Evolutionary conservation across 2,113 vertebrate species (phyloP).

Genomic region (Etheostoma cragini): DNA sequence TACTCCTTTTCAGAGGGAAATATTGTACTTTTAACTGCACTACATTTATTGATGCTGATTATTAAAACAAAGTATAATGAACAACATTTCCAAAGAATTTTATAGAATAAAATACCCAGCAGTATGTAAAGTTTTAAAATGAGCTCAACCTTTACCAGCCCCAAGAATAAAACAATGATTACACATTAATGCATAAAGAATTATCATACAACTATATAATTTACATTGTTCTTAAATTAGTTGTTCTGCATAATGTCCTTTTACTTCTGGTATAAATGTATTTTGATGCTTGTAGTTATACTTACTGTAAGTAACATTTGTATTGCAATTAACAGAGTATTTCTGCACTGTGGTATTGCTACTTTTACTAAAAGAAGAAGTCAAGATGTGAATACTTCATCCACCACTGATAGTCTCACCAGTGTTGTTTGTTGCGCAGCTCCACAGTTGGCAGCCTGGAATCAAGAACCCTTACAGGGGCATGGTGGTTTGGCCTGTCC

Average conservation of each 20-base stretch:
- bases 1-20: background rate
- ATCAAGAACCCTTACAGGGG: constrained; percentile 93
- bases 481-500: constrained; percentile 92
- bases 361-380: background rate
- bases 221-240: background rate
- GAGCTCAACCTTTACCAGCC: background rate
- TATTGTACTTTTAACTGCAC: background rate
- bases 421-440: constrained; percentile 74
- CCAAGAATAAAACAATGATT: background rate
- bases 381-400: background rate
- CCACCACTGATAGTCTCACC: background rate
- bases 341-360: background rate
- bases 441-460: constrained; percentile 93
- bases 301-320: background rate
- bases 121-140: background rate
- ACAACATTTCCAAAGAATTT: background rate
- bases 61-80: background rate
- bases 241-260: background rate
- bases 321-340: background rate
- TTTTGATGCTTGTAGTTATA: background rate
- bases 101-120: background rate
- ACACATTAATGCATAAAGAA: background rate
- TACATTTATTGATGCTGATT: background rate
- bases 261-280: background rate
- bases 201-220: background rate